phyloP scores from a whole-genome alignment of 1,140 invertebrate genomes.

The Tenebrio molitor region DNA sequence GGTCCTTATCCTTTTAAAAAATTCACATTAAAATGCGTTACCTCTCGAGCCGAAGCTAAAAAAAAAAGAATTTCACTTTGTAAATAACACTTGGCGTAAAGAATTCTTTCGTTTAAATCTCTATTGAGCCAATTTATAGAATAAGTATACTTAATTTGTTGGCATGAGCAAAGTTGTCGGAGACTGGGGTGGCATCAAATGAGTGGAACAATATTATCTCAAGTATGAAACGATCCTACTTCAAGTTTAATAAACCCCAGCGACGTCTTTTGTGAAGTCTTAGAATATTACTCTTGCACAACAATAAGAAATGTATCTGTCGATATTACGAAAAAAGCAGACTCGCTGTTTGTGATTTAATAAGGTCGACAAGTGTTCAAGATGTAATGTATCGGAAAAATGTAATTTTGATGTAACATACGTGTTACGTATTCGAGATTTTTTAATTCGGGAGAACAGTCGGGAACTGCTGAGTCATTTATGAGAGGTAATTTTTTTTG shows the following conservation, averaged over 20 bases:
- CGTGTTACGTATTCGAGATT: too few relatives aligned
- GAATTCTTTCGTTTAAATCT: conserved; percentile 1
- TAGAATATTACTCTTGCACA: not conserved
- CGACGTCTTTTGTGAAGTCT: not conserved
- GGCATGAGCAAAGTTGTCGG: conserved; percentile 16
- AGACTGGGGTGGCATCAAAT: conserved; percentile 21
- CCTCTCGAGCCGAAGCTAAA: not conserved
- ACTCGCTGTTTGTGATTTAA: too few relatives aligned
- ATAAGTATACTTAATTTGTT: conserved; percentile 11
- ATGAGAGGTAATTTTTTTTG: conserved; percentile 14
- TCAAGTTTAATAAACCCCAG: conserved; percentile 4
- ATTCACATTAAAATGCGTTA: not conserved
- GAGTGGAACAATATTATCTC: conserved; percentile 32
- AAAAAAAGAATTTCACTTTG: conserved; percentile 1
- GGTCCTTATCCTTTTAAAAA: conserved; percentile 4
- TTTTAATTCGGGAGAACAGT: too few relatives aligned
- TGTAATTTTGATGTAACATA: too few relatives aligned
- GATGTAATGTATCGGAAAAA: too few relatives aligned
- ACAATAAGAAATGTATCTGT: not conserved
- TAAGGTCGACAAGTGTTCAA: too few relatives aligned
- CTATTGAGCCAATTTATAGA: not conserved
- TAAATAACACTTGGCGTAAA: too few relatives aligned
- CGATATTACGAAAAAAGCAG: too few relatives aligned
- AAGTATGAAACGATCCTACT: conserved; percentile 26
- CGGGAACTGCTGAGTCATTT: conserved; percentile 4